A percentile compares a stretch with the other conserved stretches of the same genome.
These are phyloP conservation scores for Sinodicranocentrus sp. DNA, from an alignment of 2,888 invertebrate genomes.

Conservation along the genomic window DNA sequence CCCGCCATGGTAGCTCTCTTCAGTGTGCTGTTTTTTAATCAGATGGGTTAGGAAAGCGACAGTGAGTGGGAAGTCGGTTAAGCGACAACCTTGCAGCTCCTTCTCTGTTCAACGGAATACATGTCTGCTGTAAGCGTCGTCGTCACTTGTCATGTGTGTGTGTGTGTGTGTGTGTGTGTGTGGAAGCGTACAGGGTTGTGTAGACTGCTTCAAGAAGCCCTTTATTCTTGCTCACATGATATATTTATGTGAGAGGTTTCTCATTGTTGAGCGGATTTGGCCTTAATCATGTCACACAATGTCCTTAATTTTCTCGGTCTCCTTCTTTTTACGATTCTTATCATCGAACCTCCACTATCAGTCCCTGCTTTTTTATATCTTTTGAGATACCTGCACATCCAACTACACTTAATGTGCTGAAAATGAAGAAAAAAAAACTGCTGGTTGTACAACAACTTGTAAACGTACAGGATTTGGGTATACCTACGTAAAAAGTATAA, in stretches of 20 bases:
- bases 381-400: neutral
- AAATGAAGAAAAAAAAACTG: too few relatives aligned
- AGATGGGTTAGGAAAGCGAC: conserved; percentile 62
- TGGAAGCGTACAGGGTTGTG: neutral
- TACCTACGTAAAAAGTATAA: neutral
- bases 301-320: conserved; percentile 72
- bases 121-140: conserved; percentile 13
- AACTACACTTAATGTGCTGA: neutral
- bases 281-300: conserved; percentile 72
- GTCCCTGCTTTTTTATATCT: neutral
- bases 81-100: conserved; percentile 69
- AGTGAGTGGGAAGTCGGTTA: conserved; percentile 70
- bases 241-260: conserved; percentile 71
- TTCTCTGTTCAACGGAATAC: conserved; percentile 61
- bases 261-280: conserved; percentile 70
- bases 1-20: conserved; percentile 8
- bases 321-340: conserved; percentile 70
- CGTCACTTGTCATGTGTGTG: too few relatives aligned
- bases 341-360: conserved; percentile 59
- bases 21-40: conserved; percentile 41
- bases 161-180: neutral
- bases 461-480: neutral
- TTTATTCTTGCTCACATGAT: conserved; percentile 56
- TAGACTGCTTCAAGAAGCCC: conserved; percentile 36
- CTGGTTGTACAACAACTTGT: too few relatives aligned